Evolutionary conservation across 2,113 vertebrate genomes (phyloP), one percentile per base, ranked within the genome.

Genomic region (Promerops cafer): DNA sequence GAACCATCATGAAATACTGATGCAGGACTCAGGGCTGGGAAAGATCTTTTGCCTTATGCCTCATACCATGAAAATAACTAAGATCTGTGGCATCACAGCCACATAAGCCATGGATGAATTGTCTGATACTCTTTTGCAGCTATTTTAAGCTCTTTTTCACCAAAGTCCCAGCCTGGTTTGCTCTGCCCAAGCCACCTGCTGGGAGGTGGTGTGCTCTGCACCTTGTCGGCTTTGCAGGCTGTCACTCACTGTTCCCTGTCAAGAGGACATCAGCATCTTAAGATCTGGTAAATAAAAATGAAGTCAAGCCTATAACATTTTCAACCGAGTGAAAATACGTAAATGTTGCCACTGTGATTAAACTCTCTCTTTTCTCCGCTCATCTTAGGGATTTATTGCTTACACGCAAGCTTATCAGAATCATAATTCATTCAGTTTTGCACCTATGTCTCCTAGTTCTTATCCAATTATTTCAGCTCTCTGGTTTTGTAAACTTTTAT

Each of bases 391-490:
- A 94, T 96, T 97, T 95, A 93, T 86, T 87, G 70, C 56, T 83
- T 63, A 60, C 40, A n/a, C 0, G 0, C 56, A 93, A 72, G 78
- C 16, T 79, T 95, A 91, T 90, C 71, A 79, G 84, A 95, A 64
- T 65, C 42, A 14, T 80, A 92, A 93, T 90, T 95, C 33, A 10
- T 60, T 94, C 80, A 31, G 61, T 90, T 96, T 93, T 89, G 89
- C 54, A 89, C 31, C 74, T 89, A 39, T 91, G 52, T 42, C 47
- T 82, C n/a, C 47, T 44, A 37, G 52, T 96, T 97, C 96, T 96
- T 95, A 95, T 90, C 92, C 89, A 87, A 84, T 96, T 90, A 96
- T 84, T 97, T 92, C 88, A 93, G 53, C 59, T 92, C 61, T 89
- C 63, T 74, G 74, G 33, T 65, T 96, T 78, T 82, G 65, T 79